Percentiles rank a stretch among this genome's conserved stretches.
Evolutionary conservation across 2,888 invertebrate genomes (phyloP).

Genomic region (Limnephilus lunatus): DNA sequence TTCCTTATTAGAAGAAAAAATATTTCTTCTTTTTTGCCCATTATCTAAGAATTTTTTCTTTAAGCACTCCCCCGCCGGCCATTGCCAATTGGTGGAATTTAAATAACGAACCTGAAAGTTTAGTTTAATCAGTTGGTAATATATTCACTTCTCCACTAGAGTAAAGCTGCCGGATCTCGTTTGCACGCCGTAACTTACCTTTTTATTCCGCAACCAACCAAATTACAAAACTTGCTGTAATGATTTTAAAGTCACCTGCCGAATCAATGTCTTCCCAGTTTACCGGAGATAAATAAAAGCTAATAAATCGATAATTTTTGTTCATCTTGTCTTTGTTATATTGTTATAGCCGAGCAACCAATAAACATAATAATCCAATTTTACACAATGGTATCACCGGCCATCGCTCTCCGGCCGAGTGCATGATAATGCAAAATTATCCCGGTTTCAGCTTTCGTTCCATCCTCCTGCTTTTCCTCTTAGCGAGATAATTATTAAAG

Average conservation of each 20-base stretch:
- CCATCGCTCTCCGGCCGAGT: too few species aligned
- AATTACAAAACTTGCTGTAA: neutral
- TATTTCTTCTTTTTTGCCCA: neutral
- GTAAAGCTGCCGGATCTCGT: conserved; percentile 17
- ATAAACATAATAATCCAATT: too few species aligned
- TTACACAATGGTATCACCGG: too few species aligned
- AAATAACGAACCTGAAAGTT: conserved; percentile 55
- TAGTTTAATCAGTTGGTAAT: conserved; percentile 47
- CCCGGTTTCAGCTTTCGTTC: too few species aligned
- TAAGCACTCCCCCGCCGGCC: conserved; percentile 14
- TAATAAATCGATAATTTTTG: too few species aligned
- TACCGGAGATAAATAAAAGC: too few species aligned
- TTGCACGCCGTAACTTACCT: conserved; percentile 44
- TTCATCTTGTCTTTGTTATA: too few species aligned
- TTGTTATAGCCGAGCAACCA: rapidly evolving
- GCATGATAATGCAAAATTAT: too few species aligned
- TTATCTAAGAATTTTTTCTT: neutral
- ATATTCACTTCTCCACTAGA: conserved; percentile 20
- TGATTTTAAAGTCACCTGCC: conserved; percentile 33
- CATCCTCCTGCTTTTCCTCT: too few species aligned
- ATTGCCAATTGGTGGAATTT: conserved; percentile 46
- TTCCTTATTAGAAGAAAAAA: neutral
- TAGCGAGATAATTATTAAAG: too few species aligned
- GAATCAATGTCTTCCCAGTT: neutral
- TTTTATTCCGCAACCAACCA: conserved; percentile 21